These are phyloP conservation scores for Aptenodytes patagonicus DNA, from an alignment of 2,113 vertebrate species.

Conservation along the genomic window DNA sequence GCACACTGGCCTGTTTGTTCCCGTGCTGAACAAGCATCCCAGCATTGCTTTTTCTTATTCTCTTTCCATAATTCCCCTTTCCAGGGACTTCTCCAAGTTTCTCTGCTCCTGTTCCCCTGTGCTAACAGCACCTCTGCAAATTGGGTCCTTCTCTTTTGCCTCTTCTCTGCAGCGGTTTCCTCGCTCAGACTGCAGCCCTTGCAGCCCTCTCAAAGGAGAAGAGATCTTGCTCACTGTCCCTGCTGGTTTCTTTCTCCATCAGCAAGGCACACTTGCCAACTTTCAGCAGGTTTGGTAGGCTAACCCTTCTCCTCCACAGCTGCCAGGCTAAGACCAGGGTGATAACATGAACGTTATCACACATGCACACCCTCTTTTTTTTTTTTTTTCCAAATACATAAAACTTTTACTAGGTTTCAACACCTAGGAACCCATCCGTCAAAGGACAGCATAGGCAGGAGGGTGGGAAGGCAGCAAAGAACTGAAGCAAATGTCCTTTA, in stretches of 20 bases:
- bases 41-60: not conserved
- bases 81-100: not conserved
- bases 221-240: not conserved
- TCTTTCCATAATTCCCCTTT: not conserved
- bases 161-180: not conserved
- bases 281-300: not conserved
- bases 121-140: not conserved
- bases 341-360: not conserved
- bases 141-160: not conserved
- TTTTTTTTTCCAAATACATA: not conserved
- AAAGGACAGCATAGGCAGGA: not conserved
- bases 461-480: not conserved
- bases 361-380: not conserved
- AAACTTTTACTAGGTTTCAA: not conserved
- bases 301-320: not conserved
- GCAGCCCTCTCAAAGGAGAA: not conserved
- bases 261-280: not conserved
- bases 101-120: not conserved
- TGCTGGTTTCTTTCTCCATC: not conserved
- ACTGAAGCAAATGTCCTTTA: not conserved
- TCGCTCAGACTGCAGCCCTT: fast-evolving
- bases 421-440: not conserved
- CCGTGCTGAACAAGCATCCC: not conserved
- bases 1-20: not conserved
- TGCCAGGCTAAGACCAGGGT: not conserved